Conservation (phyloP, 2,797 vertebrate species). For the Acanthurus lineatus region DNA sequence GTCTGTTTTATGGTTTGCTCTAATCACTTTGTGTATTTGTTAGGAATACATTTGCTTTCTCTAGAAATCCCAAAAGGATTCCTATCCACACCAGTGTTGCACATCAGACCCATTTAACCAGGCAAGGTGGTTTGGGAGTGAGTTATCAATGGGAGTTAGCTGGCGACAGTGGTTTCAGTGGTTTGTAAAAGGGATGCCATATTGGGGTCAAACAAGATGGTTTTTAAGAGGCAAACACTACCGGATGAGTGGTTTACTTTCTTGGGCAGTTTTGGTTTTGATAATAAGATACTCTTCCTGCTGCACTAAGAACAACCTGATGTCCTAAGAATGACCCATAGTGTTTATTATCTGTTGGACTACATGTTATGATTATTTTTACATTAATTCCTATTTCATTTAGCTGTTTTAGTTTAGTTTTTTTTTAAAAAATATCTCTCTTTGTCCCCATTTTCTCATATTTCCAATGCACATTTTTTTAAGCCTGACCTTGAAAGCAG, state of each 20-base stretch:
- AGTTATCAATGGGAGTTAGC: constrained; percentile 45
- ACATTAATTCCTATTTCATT: background rate
- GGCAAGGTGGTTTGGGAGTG: constrained; percentile 52
- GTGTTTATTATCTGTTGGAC: background rate
- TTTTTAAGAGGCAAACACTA: constrained; percentile 71
- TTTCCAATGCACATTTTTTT: background rate
- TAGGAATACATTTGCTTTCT: background rate
- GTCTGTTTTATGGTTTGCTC: background rate
- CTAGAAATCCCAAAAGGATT: background rate
- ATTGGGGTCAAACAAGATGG: constrained; percentile 34
- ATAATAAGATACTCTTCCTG: constrained; percentile 21
- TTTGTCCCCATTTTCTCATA: background rate
- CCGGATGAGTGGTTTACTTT: constrained; percentile 53
- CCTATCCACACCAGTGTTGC: background rate
- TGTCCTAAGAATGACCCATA: constrained; percentile 12
- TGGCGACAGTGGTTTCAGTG: constrained; percentile 63
- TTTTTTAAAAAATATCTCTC: background rate
- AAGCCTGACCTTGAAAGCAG: background rate
- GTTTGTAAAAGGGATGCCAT: constrained; percentile 66
- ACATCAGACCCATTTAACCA: constrained; percentile 67
- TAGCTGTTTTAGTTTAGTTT: too few species aligned
- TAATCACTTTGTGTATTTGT: background rate
- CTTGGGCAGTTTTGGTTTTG: constrained; percentile 12
- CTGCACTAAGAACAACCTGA: constrained; percentile 1
- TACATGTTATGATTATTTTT: background rate